Conservation (phyloP, 2,113 vertebrate genomes). For the Limnothrissa miodon region DNA sequence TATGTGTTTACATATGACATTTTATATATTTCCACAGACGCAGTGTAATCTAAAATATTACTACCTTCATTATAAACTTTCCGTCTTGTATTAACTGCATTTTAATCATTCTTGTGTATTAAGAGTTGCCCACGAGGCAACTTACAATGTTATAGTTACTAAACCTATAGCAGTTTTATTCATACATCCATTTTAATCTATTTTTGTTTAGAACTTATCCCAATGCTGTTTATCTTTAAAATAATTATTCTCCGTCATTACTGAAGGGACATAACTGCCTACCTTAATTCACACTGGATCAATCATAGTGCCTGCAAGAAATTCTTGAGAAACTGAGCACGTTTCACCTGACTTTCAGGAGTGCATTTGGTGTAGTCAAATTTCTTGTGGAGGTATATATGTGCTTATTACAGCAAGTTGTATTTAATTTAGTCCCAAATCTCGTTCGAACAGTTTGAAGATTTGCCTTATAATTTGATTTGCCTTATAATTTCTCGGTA, state of each 20-base stretch:
- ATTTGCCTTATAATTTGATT: not conserved
- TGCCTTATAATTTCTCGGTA: not conserved
- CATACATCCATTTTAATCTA: not conserved
- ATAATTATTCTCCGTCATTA: not conserved
- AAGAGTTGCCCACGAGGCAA: not conserved
- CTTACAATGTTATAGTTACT: not conserved
- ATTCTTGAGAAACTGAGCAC: not conserved
- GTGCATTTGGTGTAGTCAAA: not conserved
- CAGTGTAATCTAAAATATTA: not conserved
- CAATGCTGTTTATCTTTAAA: not conserved
- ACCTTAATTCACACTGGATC: not conserved
- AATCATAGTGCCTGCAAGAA: not conserved
- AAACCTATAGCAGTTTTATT: not conserved
- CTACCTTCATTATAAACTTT: not conserved
- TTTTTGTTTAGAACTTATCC: not conserved
- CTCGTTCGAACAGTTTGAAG: not conserved
- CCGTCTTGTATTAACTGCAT: not conserved
- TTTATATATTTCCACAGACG: not conserved
- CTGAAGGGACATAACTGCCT: not conserved
- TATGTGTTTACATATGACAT: not conserved
- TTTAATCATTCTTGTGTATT: not conserved
- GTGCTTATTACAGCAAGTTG: not conserved
- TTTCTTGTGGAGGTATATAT: not conserved
- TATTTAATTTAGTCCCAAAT: slow-evolving; percentile 4
- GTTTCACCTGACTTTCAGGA: not conserved